Evolutionary conservation across 2,113 vertebrate species (phyloP).

Genomic region (Pseudorhombus dupliciocellatus): DNA sequence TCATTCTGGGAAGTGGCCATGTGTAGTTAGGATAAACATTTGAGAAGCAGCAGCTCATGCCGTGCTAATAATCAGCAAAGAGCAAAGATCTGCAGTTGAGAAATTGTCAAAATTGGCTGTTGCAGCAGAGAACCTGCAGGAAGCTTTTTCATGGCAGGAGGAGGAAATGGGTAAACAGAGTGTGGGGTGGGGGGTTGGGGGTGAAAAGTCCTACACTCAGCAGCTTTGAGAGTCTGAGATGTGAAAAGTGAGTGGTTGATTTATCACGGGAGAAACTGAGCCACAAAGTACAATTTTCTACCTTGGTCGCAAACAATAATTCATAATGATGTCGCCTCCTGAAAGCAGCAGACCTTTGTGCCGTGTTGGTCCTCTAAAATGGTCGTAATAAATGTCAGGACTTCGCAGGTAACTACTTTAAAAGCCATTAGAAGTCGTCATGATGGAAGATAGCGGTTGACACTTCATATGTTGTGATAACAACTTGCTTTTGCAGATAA

Average conservation of each 20-base stretch:
- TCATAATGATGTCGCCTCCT: conserved; percentile 96
- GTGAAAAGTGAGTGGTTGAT: conserved; percentile 95
- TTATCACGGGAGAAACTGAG: conserved; percentile 94
- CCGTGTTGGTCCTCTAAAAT: conserved; percentile 88
- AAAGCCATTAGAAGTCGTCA: conserved; percentile 90
- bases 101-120: conserved; percentile 43
- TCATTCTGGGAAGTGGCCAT: not conserved
- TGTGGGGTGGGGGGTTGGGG: conserved; percentile 2
- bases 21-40: conserved; percentile 44
- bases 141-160: conserved; percentile 58
- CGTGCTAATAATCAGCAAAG: conserved; percentile 40
- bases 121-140: conserved; percentile 57
- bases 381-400: conserved; percentile 97
- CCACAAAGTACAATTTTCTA: conserved; percentile 99
- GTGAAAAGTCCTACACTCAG: conserved; percentile 86
- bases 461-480: conserved; percentile 87
- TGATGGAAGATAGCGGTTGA: conserved; percentile 70
- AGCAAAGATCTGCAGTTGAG: conserved; percentile 39
- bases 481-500: conserved; percentile 74
- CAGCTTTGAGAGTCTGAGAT: conserved; percentile 90
- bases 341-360: conserved; percentile 94
- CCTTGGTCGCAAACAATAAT: conserved; percentile 99
- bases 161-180: conserved; percentile 70
- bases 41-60: conserved; percentile 31
- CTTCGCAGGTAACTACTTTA: conserved; percentile 98